phyloP scores from a whole-genome alignment of 2,797 vertebrate genomes.

The Poeciliopsis infans region DNA sequence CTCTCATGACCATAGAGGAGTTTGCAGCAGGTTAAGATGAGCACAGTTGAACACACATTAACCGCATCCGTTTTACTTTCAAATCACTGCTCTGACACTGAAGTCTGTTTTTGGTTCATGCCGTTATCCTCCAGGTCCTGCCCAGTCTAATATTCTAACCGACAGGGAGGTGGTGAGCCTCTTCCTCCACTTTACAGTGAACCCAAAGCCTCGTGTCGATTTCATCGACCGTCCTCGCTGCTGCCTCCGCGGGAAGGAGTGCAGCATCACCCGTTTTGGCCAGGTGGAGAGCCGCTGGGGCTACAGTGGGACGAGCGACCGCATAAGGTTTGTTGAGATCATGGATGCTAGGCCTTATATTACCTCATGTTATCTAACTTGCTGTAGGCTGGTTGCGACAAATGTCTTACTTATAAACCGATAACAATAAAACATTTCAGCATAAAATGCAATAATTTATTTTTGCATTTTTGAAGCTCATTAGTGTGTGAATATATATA shows the following conservation, averaged over 20 bases:
- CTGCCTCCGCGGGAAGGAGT: conserved; percentile 95
- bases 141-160: conserved; percentile 88
- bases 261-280: conserved; percentile 94
- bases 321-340: conserved; percentile 85
- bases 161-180: conserved; percentile 96
- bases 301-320: conserved; percentile 96
- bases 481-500: neutral
- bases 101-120: conserved; percentile 6
- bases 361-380: neutral
- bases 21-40: conserved; percentile 91
- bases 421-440: neutral
- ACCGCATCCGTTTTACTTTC: neutral
- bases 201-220: conserved; percentile 95
- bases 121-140: conserved; percentile 73
- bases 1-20: conserved; percentile 98
- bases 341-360: neutral
- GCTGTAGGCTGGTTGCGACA: neutral
- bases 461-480: neutral
- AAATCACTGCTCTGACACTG: neutral
- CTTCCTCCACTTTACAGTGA: conserved; percentile 98
- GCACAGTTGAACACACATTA: neutral
- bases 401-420: neutral
- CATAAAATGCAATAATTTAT: neutral
- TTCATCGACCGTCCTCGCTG: conserved; percentile 96
- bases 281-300: conserved; percentile 99